Evolutionary conservation across 2,113 vertebrate genomes (phyloP), one percentile per base, ranked within the genome.

Genomic region (Engraulis encrasicolus): DNA sequence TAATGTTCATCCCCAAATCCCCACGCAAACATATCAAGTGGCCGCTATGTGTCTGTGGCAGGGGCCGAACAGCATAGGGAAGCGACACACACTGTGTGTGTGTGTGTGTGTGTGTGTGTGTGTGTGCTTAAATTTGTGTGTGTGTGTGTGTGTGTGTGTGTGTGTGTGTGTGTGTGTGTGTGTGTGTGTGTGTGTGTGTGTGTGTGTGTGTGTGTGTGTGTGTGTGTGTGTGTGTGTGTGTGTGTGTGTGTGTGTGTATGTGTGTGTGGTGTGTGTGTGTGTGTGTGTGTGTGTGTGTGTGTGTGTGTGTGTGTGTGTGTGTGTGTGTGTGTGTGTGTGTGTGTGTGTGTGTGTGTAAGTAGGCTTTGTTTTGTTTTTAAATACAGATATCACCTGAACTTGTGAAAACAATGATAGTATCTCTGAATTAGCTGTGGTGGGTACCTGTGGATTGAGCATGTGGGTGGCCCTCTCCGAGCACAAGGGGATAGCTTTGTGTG

Each of bases 1-100:
- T 91, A 92, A 93, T 88, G 93, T 91, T 95, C 94, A 94, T 92
- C 94, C 92, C 91, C 84, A 93, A 94, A 93, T 92, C 93, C 94
- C 91, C 88, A 49, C 87, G 91, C 92, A 94, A 96, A 95, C 92
- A 93, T 95, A 95, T 95, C 94, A 92, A 92, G 91, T 95, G 92
- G 88, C 91, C 86, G 82, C 88, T 89, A 91, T 92, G 90, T 92
- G 93, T 93, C 95, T 92, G 92, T 88, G 88, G 89, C 85, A 34
- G 38, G 83, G 91, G 89, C 81, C 40, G 90, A n/a, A n/a, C n/a
- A n/a, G n/a, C n/a, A n/a, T n/a, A n/a, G 92, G 91, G 89, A 92
- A 92, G 91, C 90, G 93, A 92, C 92, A 91, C 89, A 82, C n/a
- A n/a, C n/a, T n/a, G n/a, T n/a, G n/a, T n/a, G n/a, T n/a, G n/a